Evolutionary conservation across 2,113 vertebrate genomes (phyloP).

Genomic region (Microcebus griseorufus): DNA sequence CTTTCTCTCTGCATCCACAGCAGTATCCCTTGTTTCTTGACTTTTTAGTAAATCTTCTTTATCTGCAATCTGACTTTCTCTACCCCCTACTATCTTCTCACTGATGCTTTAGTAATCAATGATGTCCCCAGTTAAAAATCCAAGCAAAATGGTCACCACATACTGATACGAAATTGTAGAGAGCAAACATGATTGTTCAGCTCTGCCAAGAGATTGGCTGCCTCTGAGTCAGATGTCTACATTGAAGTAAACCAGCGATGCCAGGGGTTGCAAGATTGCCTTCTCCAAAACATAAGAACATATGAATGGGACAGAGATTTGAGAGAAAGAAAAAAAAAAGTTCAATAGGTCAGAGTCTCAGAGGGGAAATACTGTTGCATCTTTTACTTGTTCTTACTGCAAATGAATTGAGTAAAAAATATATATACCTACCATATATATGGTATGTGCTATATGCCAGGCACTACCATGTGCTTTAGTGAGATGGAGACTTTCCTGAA

Average conservation of each 20-base stretch:
- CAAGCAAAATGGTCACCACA: neutral
- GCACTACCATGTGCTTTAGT: neutral
- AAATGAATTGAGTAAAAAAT: neutral
- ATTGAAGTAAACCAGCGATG: neutral
- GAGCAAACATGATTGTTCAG: neutral
- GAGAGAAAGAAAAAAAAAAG: neutral
- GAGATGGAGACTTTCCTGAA: neutral
- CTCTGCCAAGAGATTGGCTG: neutral
- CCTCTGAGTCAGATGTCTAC: neutral
- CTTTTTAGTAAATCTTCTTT: neutral
- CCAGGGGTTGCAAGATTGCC: fast-evolving
- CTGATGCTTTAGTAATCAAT: neutral
- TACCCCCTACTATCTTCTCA: neutral
- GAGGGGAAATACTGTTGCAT: neutral
- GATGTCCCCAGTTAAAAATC: neutral
- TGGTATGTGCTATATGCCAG: neutral
- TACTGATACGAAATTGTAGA: neutral
- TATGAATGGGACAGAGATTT: neutral
- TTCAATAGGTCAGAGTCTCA: neutral
- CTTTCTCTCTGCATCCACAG: too few species aligned
- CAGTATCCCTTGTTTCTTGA: too few species aligned
- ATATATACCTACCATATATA: neutral
- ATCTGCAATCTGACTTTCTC: neutral
- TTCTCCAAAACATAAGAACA: neutral
- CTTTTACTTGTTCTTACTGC: neutral